Evolutionary conservation across 1,140 invertebrate genomes (phyloP), one percentile per base, ranked within the genome.

Genomic region (Ganaspis sp.): DNA sequence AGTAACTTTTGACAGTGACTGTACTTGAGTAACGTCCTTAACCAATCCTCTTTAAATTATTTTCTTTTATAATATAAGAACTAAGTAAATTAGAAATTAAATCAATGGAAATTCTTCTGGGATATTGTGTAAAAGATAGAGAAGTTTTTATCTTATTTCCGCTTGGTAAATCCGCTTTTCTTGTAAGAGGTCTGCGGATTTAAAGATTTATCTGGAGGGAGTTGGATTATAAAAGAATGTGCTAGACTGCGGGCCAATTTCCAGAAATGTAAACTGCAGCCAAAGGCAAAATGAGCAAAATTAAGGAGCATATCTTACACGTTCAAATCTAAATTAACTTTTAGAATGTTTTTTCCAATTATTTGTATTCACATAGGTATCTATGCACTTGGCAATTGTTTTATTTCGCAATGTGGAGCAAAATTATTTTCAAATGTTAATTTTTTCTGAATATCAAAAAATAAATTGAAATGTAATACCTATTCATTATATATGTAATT

Each of bases 61-160:
- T 49, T 45, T 45, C 45, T 17, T 49, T 17, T 49, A 49, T 6
- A 17, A 17, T 17, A 3, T 15, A 17, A 49, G 21, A 64, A 8
- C 2, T 1, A 5, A 26, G 8, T 29, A 34, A 64, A 64, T 34
- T 34, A 64, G 54, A 64, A 64, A 64, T 29, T n/a, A 15, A 64
- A 29, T 64, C 15, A 64, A 64, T 64, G 11, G 23, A 64, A 29
- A 64, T 64, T 64, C 54, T 64, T 64, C 23, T 11, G 23, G 5
- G 19, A 26, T 12, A 26, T n/a, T 64, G 21, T 15, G 26, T 26
- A 29, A 29, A n/a, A 64, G 12, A 64, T 49, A 49, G 12, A 49
- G 8, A 58, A 58, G 26, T 64, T 64, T 64, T 64, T 64, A 64
- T 64, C 54, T 64, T 34, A 64, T 64, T 64, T 64, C 54, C 54